Evolutionary conservation across 1,140 invertebrate genomes (phyloP).

Genomic region (Reticulitermes speratus): DNA sequence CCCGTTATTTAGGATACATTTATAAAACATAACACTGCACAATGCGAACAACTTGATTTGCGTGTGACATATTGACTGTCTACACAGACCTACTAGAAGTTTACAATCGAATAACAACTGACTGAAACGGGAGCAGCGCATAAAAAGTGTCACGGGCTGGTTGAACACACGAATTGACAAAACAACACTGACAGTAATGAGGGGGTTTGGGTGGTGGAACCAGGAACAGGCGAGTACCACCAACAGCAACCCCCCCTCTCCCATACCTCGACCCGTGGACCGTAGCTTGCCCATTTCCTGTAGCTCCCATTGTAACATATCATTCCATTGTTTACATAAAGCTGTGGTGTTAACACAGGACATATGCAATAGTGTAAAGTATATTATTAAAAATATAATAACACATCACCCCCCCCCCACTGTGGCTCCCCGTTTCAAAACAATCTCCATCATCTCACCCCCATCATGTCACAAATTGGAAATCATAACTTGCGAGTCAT

Average conservation of each 20-base stretch:
- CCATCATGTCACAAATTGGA: background rate
- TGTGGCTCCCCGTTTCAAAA: background rate
- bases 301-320: background rate
- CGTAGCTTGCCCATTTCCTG: background rate
- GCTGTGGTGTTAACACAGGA: background rate
- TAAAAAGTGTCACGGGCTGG: background rate
- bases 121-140: background rate
- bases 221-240: background rate
- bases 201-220: background rate
- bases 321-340: background rate
- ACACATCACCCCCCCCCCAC: background rate
- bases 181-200: conserved; percentile 10
- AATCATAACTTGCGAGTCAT: conserved; percentile 2
- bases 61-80: background rate
- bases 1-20: background rate
- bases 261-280: background rate
- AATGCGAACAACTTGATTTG: background rate
- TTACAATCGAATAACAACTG: background rate
- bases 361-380: background rate
- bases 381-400: conserved; percentile 15
- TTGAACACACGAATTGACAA: conserved; percentile 1
- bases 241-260: background rate
- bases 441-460: background rate
- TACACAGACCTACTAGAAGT: background rate
- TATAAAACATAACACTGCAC: background rate